These are phyloP conservation scores for Ips nitidus DNA, from an alignment of 1,140 invertebrate genomes.

Conservation along the genomic window DNA sequence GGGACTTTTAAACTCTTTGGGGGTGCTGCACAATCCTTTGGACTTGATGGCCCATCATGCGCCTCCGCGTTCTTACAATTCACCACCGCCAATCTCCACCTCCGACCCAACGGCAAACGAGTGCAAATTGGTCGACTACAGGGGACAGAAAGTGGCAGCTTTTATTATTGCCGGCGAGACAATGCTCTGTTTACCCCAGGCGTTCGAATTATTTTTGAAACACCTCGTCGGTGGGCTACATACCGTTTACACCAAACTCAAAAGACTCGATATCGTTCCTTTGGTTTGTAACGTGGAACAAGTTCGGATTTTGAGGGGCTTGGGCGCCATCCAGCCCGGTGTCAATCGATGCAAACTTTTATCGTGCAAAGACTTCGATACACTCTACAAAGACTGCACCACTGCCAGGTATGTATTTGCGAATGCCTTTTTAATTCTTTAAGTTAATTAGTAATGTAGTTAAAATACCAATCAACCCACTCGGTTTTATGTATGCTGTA, in stretches of 20 bases:
- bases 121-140: conserved; percentile 95
- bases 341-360: conserved; percentile 99
- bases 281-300: conserved; percentile 99
- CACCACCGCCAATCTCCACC: conserved; percentile 85
- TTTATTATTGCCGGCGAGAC: conserved; percentile 96
- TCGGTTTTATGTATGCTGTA: too few relatives aligned
- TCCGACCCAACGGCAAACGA: conserved; percentile 93
- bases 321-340: conserved; percentile 97
- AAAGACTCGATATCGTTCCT: conserved; percentile 96
- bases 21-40: conserved; percentile 71
- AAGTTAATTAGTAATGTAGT: neutral
- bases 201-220: conserved; percentile 98
- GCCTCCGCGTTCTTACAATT: conserved; percentile 80
- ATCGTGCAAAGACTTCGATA: conserved; percentile 97
- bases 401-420: conserved; percentile 90
- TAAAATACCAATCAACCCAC: neutral
- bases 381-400: conserved; percentile 98
- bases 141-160: conserved; percentile 94
- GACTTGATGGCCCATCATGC: conserved; percentile 76
- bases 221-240: conserved; percentile 97
- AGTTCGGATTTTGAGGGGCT: conserved; percentile 92
- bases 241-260: conserved; percentile 98
- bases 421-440: conserved; percentile 7
- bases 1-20: conserved; percentile 73
- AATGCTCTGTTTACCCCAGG: conserved; percentile 97